Percentiles rank a stretch among this genome's conserved stretches.
These are phyloP conservation scores for Hylia prasina DNA, from an alignment of 2,113 vertebrate genomes.

Conservation along the genomic window DNA sequence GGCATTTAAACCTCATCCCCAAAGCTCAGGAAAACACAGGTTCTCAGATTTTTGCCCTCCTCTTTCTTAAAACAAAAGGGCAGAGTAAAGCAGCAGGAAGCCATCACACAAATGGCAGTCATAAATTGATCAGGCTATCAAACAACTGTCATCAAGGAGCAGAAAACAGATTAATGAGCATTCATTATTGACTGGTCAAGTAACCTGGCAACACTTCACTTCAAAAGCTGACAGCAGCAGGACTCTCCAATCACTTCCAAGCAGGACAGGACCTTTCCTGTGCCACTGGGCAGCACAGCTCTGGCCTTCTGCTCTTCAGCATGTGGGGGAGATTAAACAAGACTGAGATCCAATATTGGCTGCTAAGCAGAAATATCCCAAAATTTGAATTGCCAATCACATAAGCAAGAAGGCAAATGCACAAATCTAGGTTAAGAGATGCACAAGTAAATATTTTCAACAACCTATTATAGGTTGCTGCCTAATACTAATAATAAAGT, in stretches of 20 bases:
- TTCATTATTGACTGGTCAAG: constrained; percentile 21
- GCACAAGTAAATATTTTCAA: background rate
- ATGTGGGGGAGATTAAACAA: background rate
- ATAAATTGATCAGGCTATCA: constrained; percentile 43
- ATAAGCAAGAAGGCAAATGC: background rate
- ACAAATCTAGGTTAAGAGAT: background rate
- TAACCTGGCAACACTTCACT: constrained; percentile 16
- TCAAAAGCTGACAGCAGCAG: background rate
- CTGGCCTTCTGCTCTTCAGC: background rate
- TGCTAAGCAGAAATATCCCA: background rate
- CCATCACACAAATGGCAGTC: background rate
- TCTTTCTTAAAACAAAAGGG: background rate
- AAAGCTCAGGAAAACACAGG: background rate
- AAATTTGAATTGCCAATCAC: background rate
- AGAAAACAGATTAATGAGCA: background rate
- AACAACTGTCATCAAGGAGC: constrained; percentile 26
- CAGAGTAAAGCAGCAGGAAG: constrained; percentile 1
- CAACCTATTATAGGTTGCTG: background rate
- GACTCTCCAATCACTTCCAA: background rate
- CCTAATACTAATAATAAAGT: background rate
- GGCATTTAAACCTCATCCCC: background rate
- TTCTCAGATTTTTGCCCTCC: background rate
- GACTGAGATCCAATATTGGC: background rate
- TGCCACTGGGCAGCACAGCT: background rate
- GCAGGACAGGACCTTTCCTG: background rate